A percentile compares a stretch with the other conserved stretches of the same genome.
phyloP scores from a whole-genome alignment of 2,888 invertebrate species.

The Steinernema scapterisci region DNA sequence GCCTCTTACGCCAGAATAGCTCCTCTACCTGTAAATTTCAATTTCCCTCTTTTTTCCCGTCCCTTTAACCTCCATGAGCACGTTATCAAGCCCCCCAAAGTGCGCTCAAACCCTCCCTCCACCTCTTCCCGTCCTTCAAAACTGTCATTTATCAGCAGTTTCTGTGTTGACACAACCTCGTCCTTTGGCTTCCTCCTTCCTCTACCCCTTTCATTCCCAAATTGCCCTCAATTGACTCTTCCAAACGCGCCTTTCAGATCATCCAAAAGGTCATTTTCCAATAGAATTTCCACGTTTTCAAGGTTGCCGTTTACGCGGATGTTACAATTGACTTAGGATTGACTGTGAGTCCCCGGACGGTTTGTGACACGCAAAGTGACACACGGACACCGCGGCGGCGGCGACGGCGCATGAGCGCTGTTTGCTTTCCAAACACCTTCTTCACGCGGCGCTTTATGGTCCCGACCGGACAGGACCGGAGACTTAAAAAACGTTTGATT shows the following conservation, averaged over 20 bases:
- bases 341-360: background rate
- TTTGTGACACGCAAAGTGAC: conserved; percentile 4
- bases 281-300: background rate
- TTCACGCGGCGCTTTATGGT: background rate
- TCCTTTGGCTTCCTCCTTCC: too few species aligned
- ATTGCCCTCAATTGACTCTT: background rate
- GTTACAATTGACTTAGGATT: conserved; percentile 4
- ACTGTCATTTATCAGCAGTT: too few species aligned
- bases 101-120: too few species aligned
- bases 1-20: too few species aligned
- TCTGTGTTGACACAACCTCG: too few species aligned
- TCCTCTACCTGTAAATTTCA: too few species aligned
- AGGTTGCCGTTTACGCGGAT: conserved; percentile 15
- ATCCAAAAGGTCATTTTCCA: too few species aligned
- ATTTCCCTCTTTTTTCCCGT: too few species aligned
- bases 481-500: background rate
- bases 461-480: background rate
- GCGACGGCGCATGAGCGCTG: background rate
- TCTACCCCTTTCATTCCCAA: too few species aligned
- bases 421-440: conserved; percentile 3
- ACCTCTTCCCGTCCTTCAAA: too few species aligned
- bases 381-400: background rate
- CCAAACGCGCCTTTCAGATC: background rate
- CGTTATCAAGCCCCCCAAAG: too few species aligned
- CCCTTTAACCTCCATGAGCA: too few species aligned